Evolutionary conservation across 2,888 invertebrate species (phyloP), one percentile per base, ranked within the genome.

Genomic region (Dryococelus australis): DNA sequence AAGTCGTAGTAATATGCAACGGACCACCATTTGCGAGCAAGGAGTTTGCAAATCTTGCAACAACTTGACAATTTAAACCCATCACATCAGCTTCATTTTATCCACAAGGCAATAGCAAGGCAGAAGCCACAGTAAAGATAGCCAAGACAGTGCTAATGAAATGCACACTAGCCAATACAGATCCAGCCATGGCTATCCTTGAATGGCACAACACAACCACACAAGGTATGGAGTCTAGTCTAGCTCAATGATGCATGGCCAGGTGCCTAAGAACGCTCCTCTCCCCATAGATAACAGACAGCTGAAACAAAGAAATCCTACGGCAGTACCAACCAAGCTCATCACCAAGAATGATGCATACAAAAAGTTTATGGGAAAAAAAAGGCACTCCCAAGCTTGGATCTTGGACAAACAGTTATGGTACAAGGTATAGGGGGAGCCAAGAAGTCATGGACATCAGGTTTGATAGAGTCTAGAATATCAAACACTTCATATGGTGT

Each of bases 21-120:
- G 80, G 78, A 26, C 80, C 80, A 27, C 24, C 80, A 80, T 80
- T 80, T 80, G 26, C n/a, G n/a, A n/a, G n/a, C 80, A 24, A 80
- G 80, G 0, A 24, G 10, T 80, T 24, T 6, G 8, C 10, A 80
- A n/a, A 2, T 12, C 4, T 80, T 80, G 26, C 24, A n/a, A 28
- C 12, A 4, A 28, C 26, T 12, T 80, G 80, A 0, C 26, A 80
- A 12, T 80, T 80, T 26, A 16, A n/a, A 12, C 24, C 10, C 13
- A 6, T 24, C n/a, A 80, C 80, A 24, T 80, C 80, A 80, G 26
- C 80, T 28, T 0, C 80, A 80, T 9, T 24, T 26, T 13, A 80
- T 4, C 80, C 80, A 13, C 24, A 80, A 80, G n/a, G 80, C 9
- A 80, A 80, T n/a, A 13, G 80, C 28, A 80, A 80, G 10, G 80